Percentiles rank a stretch among this genome's conserved stretches.
Evolutionary conservation across 2,797 vertebrate species (phyloP).

Genomic region (Scolopax bukidnonensis): DNA sequence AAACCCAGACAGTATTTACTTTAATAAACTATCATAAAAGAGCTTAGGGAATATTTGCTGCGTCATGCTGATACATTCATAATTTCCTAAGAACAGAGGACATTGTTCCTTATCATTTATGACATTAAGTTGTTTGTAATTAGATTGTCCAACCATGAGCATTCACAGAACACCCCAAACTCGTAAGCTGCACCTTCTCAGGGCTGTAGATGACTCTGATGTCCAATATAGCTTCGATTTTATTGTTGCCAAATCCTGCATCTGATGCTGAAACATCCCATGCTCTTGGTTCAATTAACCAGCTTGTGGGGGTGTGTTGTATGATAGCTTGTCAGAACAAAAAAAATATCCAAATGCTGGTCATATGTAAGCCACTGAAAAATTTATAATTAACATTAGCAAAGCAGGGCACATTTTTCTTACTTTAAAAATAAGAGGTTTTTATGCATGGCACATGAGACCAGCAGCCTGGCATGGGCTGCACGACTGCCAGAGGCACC

Average conservation of each 20-base stretch:
- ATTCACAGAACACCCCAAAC: background rate
- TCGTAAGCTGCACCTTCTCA: background rate
- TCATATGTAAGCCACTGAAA: background rate
- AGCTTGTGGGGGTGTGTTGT: background rate
- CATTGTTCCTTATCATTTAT: background rate
- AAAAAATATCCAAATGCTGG: background rate
- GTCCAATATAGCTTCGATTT: background rate
- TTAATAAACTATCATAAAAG: background rate
- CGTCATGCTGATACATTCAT: background rate
- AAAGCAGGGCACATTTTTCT: background rate
- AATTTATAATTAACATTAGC: background rate
- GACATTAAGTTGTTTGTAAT: slow-evolving; percentile 1
- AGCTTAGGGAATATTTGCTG: background rate
- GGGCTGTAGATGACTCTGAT: background rate
- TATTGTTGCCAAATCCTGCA: background rate
- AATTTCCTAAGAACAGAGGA: background rate
- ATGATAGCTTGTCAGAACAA: background rate
- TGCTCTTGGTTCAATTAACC: background rate
- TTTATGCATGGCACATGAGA: accelerated
- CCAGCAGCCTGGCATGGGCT: background rate
- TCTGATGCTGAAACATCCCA: background rate
- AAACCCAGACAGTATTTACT: background rate
- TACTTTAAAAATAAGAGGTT: background rate
- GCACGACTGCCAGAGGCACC: background rate
- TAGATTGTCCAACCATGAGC: background rate